phyloP scores from a whole-genome alignment of 2,888 invertebrate species.

The Galeopsomyia nigrocyanea region DNA sequence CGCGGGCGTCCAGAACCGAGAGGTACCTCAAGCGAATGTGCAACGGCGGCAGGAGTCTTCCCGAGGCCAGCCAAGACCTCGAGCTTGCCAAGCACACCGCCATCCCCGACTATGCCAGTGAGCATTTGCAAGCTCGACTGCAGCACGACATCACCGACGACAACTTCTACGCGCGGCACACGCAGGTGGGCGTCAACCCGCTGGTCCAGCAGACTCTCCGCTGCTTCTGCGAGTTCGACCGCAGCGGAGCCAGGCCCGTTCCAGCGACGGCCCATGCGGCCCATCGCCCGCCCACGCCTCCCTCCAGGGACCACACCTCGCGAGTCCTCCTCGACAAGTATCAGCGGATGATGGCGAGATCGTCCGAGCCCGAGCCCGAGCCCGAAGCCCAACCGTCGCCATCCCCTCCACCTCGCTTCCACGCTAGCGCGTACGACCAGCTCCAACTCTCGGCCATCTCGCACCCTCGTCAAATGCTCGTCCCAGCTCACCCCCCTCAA shows the following conservation, averaged over 20 bases:
- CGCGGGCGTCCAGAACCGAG: slow-evolving; percentile 83
- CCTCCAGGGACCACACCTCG: slow-evolving; percentile 80
- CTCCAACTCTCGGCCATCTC: too few relatives aligned
- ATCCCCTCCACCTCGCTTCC: too few relatives aligned
- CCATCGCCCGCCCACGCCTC: slow-evolving; percentile 75
- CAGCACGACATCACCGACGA: slow-evolving; percentile 20
- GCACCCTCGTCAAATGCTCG: background rate
- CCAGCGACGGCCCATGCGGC: too few relatives aligned
- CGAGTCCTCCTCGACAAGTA: slow-evolving; percentile 45
- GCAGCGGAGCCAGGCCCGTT: background rate
- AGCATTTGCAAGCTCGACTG: too few relatives aligned
- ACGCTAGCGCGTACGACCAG: too few relatives aligned
- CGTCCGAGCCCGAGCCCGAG: background rate
- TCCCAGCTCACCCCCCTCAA: background rate
- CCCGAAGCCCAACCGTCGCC: background rate
- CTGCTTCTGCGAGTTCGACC: slow-evolving; percentile 52
- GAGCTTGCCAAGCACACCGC: background rate
- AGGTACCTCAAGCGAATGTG: slow-evolving; percentile 76
- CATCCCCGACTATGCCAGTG: too few relatives aligned
- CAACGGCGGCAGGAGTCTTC: slow-evolving; percentile 8
- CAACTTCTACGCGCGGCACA: slow-evolving; percentile 21
- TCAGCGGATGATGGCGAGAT: slow-evolving; percentile 19
- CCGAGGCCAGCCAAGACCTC: background rate
- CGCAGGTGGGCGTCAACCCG: slow-evolving; percentile 42
- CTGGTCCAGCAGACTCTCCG: slow-evolving; percentile 47